Base-by-base conservation (phyloP, 1,140 invertebrate species). In the Probaryconus sp. region DNA sequence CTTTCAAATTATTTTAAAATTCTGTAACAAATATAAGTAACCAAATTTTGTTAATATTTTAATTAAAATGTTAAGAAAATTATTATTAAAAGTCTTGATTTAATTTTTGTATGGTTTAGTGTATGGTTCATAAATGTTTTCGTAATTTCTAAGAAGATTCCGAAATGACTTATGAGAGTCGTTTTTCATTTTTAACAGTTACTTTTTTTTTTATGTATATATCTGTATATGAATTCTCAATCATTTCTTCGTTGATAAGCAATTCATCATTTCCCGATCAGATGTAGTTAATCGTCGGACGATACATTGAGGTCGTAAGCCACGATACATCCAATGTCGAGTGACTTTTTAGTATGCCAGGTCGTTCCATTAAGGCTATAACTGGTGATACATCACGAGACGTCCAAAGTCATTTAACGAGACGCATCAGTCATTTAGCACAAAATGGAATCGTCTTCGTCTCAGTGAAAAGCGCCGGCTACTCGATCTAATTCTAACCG, bases 361-460 rank as follows among this genome's bases (percentile, higher is more conserved):
- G 21, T 5, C 6, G 38, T 38, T 65, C 55, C 53, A 65, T 56
- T 69, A 68, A 61, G 45, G 53, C 43, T 31, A 51, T 67, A 73
- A 70, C 48, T 67, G 68, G 72, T 79, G 77, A 85, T 85, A 79
- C 67, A 85, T 85, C 82, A 84, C 78, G 71, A 53, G 76, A 82
- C 79, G 83, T 85, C 82, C 76, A 80, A 75, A 83, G 79, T 82
- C 80, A 83, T 82, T 67, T 67, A 83, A 81, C 79, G 79, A 79
- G 77, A 73, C 71, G 75, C 81, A 85, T 85, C 83, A 82, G 81
- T 85, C 82, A 85, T 85, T 85, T 85, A 85, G 81, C 74, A 69
- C 50, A 79, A 83, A 85, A 83, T 83, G 81, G 74, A 82, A 80
- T 78, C 76, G 80, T 77, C 77, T 83, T 82, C 67, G 77, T 79